Conservation (phyloP, 2,113 vertebrate genomes). For the Nasalis larvatus region DNA sequence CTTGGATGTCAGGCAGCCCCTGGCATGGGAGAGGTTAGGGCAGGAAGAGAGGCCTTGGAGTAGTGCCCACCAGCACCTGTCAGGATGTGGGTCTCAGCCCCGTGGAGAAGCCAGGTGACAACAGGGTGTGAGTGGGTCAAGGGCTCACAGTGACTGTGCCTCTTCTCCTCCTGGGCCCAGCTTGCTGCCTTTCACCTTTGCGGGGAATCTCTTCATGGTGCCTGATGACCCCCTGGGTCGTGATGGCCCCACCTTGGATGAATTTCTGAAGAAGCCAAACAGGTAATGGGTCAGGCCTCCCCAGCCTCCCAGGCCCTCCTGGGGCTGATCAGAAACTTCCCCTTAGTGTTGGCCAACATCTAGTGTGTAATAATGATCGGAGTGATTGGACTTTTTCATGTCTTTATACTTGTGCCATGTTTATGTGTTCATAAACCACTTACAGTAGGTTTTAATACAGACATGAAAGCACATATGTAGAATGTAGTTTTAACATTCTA, state of each 20-base stretch:
- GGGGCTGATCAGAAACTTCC: not conserved
- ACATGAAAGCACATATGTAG: too few species aligned
- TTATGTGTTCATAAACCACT: not conserved
- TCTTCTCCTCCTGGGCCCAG: conserved; percentile 72
- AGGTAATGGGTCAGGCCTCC: conserved; percentile 59
- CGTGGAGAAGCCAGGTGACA: not conserved
- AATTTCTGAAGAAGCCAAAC: conserved; percentile 86
- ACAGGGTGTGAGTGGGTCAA: not conserved
- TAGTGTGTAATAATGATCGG: not conserved
- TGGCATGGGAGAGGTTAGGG: not conserved
- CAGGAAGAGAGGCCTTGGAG: not conserved
- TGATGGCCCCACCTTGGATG: conserved; percentile 89
- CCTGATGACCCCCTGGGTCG: conserved; percentile 93
- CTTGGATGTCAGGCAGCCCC: not conserved
- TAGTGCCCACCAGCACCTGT: not conserved
- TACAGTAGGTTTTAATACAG: not conserved
- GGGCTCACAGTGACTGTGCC: not conserved
- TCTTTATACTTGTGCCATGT: not conserved
- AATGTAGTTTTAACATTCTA: not conserved
- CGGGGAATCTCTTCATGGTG: conserved; percentile 93
- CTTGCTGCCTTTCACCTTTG: conserved; percentile 93
- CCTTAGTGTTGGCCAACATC: not conserved
- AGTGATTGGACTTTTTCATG: not conserved
- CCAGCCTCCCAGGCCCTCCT: not conserved
- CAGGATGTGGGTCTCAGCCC: not conserved